Evolutionary conservation across 1,140 invertebrate genomes (phyloP).

Genomic region (Monochamus saltuarius): DNA sequence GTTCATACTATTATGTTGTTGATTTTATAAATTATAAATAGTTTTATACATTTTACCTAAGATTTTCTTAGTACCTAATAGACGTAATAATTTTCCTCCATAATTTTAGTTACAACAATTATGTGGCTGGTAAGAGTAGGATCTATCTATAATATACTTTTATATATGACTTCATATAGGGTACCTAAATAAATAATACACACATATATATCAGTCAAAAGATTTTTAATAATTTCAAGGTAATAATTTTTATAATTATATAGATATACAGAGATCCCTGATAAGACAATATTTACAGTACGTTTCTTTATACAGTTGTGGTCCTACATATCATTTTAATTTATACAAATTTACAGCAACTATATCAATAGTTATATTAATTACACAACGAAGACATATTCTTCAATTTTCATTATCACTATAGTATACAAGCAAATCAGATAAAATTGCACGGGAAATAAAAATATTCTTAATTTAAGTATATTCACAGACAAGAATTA

Average conservation of each 20-base stretch:
- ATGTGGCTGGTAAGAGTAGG: too few species aligned
- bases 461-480: background rate
- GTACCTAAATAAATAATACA: slow-evolving; percentile 27
- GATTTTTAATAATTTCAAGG: slow-evolving; percentile 32
- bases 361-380: background rate
- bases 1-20: too few species aligned
- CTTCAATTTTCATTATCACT: background rate
- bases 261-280: slow-evolving; percentile 46
- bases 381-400: background rate
- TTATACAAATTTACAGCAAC: slow-evolving; percentile 29
- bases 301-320: slow-evolving; percentile 37
- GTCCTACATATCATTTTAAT: slow-evolving; percentile 22
- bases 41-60: too few species aligned
- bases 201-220: slow-evolving; percentile 40
- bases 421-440: too few species aligned
- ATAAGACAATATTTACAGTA: slow-evolving; percentile 42
- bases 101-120: too few species aligned
- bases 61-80: too few species aligned
- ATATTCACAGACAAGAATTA: slow-evolving; percentile 5
- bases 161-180: too few species aligned
- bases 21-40: too few species aligned
- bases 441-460: too few species aligned
- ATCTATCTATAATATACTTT: too few species aligned
- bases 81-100: too few species aligned
- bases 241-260: slow-evolving; percentile 33